phyloP scores from a whole-genome alignment of 2,888 invertebrate genomes.

The Troilus luridus region DNA sequence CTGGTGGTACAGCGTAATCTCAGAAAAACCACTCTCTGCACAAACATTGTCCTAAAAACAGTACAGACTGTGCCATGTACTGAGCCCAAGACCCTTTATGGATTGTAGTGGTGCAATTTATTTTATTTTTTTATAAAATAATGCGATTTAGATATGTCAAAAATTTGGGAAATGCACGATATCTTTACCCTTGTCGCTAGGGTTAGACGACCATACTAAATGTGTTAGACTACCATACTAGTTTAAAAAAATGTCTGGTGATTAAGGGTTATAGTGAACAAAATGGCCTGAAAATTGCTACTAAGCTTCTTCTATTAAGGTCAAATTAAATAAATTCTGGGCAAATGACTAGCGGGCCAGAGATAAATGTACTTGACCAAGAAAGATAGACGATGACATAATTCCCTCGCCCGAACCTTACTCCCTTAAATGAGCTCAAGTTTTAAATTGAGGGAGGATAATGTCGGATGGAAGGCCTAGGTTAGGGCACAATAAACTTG shows the following conservation, averaged over 20 bases:
- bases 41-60: no score
- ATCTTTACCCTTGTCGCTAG: no score
- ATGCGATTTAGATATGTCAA: no score
- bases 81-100: no score
- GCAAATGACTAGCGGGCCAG: background rate
- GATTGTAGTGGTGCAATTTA: no score
- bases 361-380: background rate
- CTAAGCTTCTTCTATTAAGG: background rate
- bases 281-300: background rate
- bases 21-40: no score
- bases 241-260: background rate
- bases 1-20: no score
- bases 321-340: background rate
- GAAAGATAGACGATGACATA: background rate
- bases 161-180: no score
- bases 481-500: constrained; percentile 23
- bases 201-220: no score
- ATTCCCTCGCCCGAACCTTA: background rate
- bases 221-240: no score
- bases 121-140: no score
- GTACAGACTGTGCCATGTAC: no score
- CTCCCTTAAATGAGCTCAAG: constrained; percentile 32
- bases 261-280: background rate
- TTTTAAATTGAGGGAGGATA: constrained; percentile 41
- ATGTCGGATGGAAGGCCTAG: background rate